Base-by-base conservation (phyloP, 1,140 invertebrate species). In the Euschistus heros region DNA sequence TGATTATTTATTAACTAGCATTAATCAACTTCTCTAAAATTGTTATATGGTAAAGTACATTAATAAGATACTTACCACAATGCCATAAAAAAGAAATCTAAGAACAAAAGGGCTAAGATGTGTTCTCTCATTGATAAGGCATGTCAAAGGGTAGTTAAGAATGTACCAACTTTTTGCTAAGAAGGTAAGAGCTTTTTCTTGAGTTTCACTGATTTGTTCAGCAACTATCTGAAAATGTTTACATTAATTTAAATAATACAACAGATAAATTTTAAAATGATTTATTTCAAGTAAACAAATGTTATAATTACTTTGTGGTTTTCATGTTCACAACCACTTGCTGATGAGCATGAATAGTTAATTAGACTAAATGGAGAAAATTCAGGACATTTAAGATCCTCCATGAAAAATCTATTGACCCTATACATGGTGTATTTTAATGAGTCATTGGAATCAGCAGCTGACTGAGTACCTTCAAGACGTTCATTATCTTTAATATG, bases 311-410 rank as follows among this genome's bases (percentile, higher is more conserved):
- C 54, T 14, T 57, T 22, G n/a, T 50, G 47, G 22, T 50, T 50
- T 50, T 20, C 47, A 50, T 6, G 22, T 6, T 18, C 47, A 50
- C 47, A 50, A 22, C 22, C n/a, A 18, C n/a, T 50, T 2, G 22
- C n/a, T 6, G 47, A 50, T 50, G n/a, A 50, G n/a, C 47, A 50
- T 5, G n/a, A 20, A 22, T 20, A 50, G 22, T 6, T 50, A 18
- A 50, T 50, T 20, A 6, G 47, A 50, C 47, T 50, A 50, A 50
- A 50, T 10, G 47, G 47, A 50, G 47, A 20, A 18, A 50, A 20
- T 50, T 50, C n/a, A 50, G 47, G 47, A 22, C 47, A 50, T 50
- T 22, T 18, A 50, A 50, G 47, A 50, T 50, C 47, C 22, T 50
- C 47, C 47, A 50, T 50, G 22, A 50, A 50, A 22, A 50, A 22